A percentile compares a stretch with the other conserved stretches of the same genome.
These are phyloP conservation scores for Sminthurides bifidus DNA, from an alignment of 1,140 invertebrate genomes.

Conservation along the genomic window DNA sequence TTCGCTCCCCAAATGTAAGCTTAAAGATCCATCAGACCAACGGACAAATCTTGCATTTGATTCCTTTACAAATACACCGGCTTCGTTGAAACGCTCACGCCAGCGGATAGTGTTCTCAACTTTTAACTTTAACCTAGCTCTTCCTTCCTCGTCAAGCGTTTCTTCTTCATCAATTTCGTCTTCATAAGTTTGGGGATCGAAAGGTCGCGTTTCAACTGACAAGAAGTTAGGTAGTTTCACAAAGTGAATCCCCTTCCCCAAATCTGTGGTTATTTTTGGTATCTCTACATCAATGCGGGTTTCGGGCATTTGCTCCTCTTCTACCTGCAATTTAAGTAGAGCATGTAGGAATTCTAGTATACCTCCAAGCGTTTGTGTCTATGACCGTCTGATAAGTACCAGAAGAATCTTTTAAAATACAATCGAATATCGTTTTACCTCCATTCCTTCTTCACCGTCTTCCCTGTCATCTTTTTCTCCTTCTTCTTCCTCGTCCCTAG, in stretches of 20 bases:
- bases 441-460: conserved; percentile 32
- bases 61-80: conserved; percentile 71
- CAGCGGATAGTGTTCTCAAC: conserved; percentile 97
- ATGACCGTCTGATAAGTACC: conserved; percentile 3
- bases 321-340: too few relatives aligned
- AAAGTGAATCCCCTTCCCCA: conserved; percentile 85
- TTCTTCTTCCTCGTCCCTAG: conserved; percentile 33
- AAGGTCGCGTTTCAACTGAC: conserved; percentile 83
- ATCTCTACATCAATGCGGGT: conserved; percentile 93
- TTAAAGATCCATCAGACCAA: conserved; percentile 97
- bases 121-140: conserved; percentile 78
- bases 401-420: conserved; percentile 13
- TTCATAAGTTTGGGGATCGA: conserved; percentile 89
- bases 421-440: conserved; percentile 17
- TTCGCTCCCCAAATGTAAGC: conserved; percentile 90
- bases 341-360: too few relatives aligned
- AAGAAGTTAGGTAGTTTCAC: conserved; percentile 89
- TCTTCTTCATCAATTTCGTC: conserved; percentile 99
- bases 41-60: conserved; percentile 90
- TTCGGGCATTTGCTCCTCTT: conserved; percentile 63
- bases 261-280: conserved; percentile 81
- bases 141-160: conserved; percentile 92
- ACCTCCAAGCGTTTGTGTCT: too few relatives aligned
- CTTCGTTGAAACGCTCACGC: conserved; percentile 72
- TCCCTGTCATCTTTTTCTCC: conserved; percentile 33